Base-by-base conservation (phyloP, 2,888 invertebrate species). In the Agrenia bidenticulata region DNA sequence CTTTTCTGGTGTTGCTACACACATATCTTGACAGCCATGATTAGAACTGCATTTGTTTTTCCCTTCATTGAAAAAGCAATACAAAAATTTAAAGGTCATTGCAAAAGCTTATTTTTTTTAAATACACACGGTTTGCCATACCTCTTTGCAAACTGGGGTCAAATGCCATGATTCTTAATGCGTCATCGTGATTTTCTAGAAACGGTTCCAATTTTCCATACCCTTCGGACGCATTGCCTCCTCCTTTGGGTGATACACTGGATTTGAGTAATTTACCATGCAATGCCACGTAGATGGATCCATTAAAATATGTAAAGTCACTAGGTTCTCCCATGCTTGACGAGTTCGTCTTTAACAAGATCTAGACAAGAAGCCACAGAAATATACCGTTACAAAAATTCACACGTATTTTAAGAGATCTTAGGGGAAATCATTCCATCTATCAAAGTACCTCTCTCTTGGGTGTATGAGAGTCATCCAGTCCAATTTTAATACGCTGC, bases 261-360 rank as follows among this genome's bases (percentile, higher is more conserved):
- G 88, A 77, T 86, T 83, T 72, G 83, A 83, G 79, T 85, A 73
- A 55, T 66, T 86, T 80, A 89, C 90, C 73, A 87, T 86, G 87
- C 88, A 90, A 77, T 9, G 63, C 54, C 41, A 73, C 57, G 59
- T 71, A 73, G 42, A 91, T 80, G 60, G 82, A 82, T 45, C 85
- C 85, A 70, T 87, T 84, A 77, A 85, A 82, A 62, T 85, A 82
- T 11, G 86, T 86, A 56, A 90, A 81, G 0, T 89, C 87, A 79
- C 86, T 87, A 0, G 90, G 89, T 79, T 87, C 86, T 60, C 84
- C 83, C 62, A 67, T 63, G 0, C 86, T 78, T 13, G 81, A 80
- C 51, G 79, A 77, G 64, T 81, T 79, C 13, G 77, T 80, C 61
- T 83, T 81, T 42, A 89, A 79, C 60, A 85, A 55, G 26, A 73